These are phyloP conservation scores for Zoanthus gigantus DNA, from an alignment of 92 coral and sea anemone species.

Conservation along the genomic window DNA sequence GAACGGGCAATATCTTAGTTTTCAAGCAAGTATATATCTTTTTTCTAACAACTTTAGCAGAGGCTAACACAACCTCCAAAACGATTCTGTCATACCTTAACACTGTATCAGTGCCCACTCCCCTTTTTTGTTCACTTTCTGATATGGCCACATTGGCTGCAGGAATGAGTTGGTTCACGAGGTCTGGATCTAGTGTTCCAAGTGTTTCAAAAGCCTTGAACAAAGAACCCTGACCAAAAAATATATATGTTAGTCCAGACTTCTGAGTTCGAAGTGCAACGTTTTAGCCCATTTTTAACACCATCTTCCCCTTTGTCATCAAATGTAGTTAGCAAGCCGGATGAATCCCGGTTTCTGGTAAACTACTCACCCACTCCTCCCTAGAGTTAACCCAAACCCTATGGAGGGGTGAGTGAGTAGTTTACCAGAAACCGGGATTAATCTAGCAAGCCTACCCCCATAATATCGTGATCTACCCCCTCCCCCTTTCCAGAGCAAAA, in stretches of 20 bases:
- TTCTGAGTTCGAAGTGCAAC: too few relatives aligned
- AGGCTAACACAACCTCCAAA: not conserved
- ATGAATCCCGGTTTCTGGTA: too few relatives aligned
- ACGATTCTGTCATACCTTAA: constrained; percentile 59
- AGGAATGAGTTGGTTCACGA: constrained; percentile 75
- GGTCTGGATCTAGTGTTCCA: constrained; percentile 79
- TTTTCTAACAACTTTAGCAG: not conserved
- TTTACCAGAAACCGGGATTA: too few relatives aligned
- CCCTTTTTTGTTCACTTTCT: constrained; percentile 86
- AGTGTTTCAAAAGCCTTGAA: constrained; percentile 86
- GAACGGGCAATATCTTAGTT: not conserved
- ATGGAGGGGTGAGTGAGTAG: too few relatives aligned
- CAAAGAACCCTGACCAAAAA: constrained; percentile 73
- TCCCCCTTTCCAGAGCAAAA: too few relatives aligned
- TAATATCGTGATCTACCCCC: too few relatives aligned
- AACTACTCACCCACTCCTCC: too few relatives aligned
- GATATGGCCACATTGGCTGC: constrained; percentile 79
- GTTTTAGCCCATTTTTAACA: too few relatives aligned
- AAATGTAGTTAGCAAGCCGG: too few relatives aligned
- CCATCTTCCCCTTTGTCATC: too few relatives aligned
- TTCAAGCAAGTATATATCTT: not conserved
- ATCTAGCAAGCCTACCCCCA: too few relatives aligned
- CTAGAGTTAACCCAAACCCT: too few relatives aligned
- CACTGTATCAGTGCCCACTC: constrained; percentile 90
- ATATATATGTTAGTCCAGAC: not conserved